Conservation (phyloP, 2,888 invertebrate genomes). For the Hemaris fuciformis region DNA sequence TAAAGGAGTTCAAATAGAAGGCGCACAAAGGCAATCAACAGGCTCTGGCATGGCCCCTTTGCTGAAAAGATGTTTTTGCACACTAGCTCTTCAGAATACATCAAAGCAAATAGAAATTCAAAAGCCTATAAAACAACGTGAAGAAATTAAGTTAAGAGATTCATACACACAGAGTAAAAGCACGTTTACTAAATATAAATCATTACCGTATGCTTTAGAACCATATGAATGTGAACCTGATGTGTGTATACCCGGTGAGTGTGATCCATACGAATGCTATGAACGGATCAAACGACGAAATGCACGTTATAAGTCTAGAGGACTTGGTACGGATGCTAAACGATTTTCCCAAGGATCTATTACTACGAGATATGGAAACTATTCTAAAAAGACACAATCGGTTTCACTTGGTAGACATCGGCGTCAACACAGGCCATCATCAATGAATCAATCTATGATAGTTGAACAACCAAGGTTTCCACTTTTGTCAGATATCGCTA, state of each 20-base stretch:
- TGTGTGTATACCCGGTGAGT: constrained; percentile 36
- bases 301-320: constrained; percentile 14
- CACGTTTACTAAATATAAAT: not conserved
- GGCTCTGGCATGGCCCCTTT: constrained; percentile 27
- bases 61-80: constrained; percentile 38
- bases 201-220: constrained; percentile 14
- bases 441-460: constrained; percentile 8
- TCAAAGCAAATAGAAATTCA: not conserved
- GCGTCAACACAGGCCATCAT: not conserved
- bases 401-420: not conserved
- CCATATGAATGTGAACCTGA: constrained; percentile 38
- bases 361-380: not conserved
- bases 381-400: constrained; percentile 2
- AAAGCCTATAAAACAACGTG: constrained; percentile 1
- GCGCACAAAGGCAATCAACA: constrained; percentile 19
- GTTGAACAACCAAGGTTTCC: constrained; percentile 31
- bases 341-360: constrained; percentile 14
- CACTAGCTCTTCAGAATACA: constrained; percentile 23
- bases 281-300: constrained; percentile 33
- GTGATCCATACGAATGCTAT: constrained; percentile 36
- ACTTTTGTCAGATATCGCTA: constrained; percentile 16
- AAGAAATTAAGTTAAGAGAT: not conserved
- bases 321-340: not conserved
- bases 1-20: constrained; percentile 17
- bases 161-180: constrained; percentile 10